phyloP scores from a whole-genome alignment of 2,888 invertebrate species.

The Catocala sponsa region DNA sequence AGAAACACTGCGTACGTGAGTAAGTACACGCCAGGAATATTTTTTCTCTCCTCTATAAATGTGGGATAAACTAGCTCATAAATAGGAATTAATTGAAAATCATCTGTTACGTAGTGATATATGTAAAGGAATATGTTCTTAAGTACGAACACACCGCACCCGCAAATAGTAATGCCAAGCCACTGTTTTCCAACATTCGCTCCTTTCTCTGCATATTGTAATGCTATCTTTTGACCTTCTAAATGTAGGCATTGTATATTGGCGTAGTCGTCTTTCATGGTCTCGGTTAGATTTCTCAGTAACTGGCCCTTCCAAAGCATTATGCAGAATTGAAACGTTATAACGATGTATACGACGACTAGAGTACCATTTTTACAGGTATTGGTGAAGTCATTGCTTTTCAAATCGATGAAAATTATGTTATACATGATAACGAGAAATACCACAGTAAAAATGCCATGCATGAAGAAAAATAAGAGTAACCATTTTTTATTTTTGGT shows the following conservation, averaged over 20 bases:
- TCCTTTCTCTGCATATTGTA: constrained; percentile 25
- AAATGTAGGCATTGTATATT: background rate
- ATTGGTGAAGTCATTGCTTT: background rate
- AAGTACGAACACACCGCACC: background rate
- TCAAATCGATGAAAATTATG: background rate
- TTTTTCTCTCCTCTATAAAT: background rate
- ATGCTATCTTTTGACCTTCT: background rate
- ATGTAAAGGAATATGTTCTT: background rate
- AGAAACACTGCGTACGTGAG: background rate
- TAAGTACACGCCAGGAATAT: background rate
- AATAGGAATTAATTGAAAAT: background rate
- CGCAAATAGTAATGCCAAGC: background rate
- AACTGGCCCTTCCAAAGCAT: background rate
- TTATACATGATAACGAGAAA: background rate
- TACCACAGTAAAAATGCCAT: background rate
- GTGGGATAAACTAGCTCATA: background rate
- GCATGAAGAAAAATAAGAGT: background rate
- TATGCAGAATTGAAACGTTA: constrained; percentile 1
- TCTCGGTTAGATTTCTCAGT: background rate
- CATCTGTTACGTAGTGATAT: background rate
- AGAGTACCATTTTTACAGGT: background rate
- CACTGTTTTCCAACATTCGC: constrained; percentile 25
- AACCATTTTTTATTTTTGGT: constrained; percentile 3
- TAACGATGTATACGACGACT: background rate
- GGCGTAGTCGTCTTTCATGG: background rate